Conservation (phyloP, 1,140 invertebrate species). For the Mylabris phalerata region DNA sequence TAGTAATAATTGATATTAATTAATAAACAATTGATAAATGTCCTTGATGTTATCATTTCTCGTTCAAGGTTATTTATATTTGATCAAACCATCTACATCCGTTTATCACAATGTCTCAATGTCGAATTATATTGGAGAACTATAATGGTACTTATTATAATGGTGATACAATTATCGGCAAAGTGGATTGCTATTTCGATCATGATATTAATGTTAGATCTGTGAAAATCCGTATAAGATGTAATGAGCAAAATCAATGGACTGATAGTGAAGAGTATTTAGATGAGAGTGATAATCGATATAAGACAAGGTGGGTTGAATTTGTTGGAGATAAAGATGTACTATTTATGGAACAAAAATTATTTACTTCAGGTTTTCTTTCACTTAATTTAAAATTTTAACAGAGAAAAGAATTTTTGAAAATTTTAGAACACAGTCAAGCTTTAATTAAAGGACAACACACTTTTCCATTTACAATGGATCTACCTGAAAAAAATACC, state of each 20-base stretch:
- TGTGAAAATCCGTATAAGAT: slow-evolving; percentile 3
- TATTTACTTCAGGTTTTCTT: slow-evolving; percentile 1
- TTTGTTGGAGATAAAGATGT: slow-evolving; percentile 7
- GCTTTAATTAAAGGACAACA: slow-evolving; percentile 21
- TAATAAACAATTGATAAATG: too few relatives aligned
- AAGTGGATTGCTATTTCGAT: slow-evolving; percentile 9
- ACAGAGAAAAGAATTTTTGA: slow-evolving; percentile 6
- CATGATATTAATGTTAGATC: slow-evolving; percentile 5
- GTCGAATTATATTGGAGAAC: slow-evolving; percentile 5
- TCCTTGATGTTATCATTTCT: too few relatives aligned
- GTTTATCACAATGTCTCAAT: slow-evolving; percentile 1
- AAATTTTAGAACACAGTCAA: slow-evolving; percentile 15
- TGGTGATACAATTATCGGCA: slow-evolving; percentile 1
- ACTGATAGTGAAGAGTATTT: slow-evolving; percentile 8
- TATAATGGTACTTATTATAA: slow-evolving; percentile 5
- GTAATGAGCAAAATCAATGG: slow-evolving; percentile 13
- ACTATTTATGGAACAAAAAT: slow-evolving; percentile 12
- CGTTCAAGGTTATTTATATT: too few relatives aligned
- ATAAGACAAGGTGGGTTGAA: slow-evolving; percentile 4
- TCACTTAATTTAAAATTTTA: neutral
- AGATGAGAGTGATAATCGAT: neutral
- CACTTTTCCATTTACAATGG: slow-evolving; percentile 25
- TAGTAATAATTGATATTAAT: too few relatives aligned
- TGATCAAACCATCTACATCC: too few relatives aligned
- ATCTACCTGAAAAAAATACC: slow-evolving; percentile 25